These are phyloP conservation scores for Antedon mediterranea DNA, from an alignment of 53 echinoderm and acorn worm species.

Conservation along the genomic window DNA sequence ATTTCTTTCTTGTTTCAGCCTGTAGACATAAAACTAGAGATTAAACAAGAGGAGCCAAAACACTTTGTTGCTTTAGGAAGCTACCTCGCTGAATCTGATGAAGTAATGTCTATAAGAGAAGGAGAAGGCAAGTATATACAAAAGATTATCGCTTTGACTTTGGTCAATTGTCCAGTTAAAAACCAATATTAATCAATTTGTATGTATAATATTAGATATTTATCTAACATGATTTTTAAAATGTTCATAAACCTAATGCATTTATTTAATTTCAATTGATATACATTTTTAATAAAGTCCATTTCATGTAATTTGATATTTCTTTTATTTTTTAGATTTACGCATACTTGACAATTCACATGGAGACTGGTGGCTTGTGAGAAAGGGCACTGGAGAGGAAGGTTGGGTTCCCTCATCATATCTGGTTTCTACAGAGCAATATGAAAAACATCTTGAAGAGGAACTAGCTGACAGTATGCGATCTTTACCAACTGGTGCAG, in stretches of 20 bases:
- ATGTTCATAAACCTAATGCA: no score
- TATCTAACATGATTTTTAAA: no score
- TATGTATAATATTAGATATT: no score
- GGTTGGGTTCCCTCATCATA: slow-evolving; percentile 96
- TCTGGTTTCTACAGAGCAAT: slow-evolving; percentile 70
- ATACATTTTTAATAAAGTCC: no score
- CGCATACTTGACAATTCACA: slow-evolving; percentile 61
- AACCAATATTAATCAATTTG: no score
- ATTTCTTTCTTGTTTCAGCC: neutral
- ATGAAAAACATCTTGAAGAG: slow-evolving; percentile 60
- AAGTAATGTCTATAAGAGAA: slow-evolving; percentile 93
- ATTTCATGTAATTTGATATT: neutral
- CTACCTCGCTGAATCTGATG: slow-evolving; percentile 91
- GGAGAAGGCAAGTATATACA: slow-evolving; percentile 32
- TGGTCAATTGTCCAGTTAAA: no score
- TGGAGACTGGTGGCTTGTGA: slow-evolving; percentile 91
- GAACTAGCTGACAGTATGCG: slow-evolving; percentile 73
- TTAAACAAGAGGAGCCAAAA: slow-evolving; percentile 1
- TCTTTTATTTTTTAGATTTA: slow-evolving; percentile 8
- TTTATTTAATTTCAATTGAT: no score
- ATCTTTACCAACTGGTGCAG: slow-evolving; percentile 40
- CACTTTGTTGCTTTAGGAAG: slow-evolving; percentile 72
- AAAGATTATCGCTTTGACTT: no score
- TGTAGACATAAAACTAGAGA: slow-evolving; percentile 6
- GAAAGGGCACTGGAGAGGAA: slow-evolving; percentile 70